A percentile compares a stretch with the other conserved stretches of the same genome.
phyloP scores from a whole-genome alignment of 1,140 invertebrate species.

The Ceratoteleas bidentatus region DNA sequence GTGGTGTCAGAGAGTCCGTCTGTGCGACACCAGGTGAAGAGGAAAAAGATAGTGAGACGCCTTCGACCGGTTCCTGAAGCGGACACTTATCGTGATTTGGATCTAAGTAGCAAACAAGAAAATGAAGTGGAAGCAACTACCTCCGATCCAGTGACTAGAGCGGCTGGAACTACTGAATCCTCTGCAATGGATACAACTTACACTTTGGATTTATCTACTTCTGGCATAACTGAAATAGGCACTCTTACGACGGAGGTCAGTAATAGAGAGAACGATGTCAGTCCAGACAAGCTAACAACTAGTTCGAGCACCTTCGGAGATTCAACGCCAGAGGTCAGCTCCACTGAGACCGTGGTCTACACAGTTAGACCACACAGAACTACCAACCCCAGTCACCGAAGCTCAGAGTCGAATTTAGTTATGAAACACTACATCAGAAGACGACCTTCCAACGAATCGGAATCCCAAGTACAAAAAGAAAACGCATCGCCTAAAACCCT shows the following conservation, averaged over 20 bases:
- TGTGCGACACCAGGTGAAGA: constrained; percentile 4
- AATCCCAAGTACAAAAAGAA: background rate
- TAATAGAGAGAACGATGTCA: constrained; percentile 37
- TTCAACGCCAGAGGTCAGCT: constrained; percentile 15
- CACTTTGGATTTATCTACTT: constrained; percentile 17
- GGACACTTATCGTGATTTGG: too few species aligned
- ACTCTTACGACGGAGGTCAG: constrained; percentile 25
- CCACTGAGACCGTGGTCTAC: constrained; percentile 14
- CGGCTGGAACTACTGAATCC: constrained; percentile 15
- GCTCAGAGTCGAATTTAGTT: constrained; percentile 58
- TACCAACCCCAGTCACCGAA: constrained; percentile 31
- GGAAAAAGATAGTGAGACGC: constrained; percentile 72
- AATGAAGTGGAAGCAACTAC: constrained; percentile 31
- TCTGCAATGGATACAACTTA: constrained; percentile 10
- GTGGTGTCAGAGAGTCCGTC: constrained; percentile 13
- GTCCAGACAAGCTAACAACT: constrained; percentile 23
- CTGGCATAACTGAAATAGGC: constrained; percentile 26
- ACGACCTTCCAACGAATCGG: constrained; percentile 41
- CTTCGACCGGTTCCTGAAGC: constrained; percentile 60
- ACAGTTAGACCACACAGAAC: constrained; percentile 30
- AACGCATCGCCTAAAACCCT: constrained; percentile 21
- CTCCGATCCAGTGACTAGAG: background rate
- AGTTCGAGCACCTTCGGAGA: constrained; percentile 6
- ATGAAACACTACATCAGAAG: constrained; percentile 72
- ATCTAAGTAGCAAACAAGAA: constrained; percentile 7